Evolutionary conservation across 1,140 invertebrate genomes (phyloP).

Genomic region (Saccostrea cuccullata): DNA sequence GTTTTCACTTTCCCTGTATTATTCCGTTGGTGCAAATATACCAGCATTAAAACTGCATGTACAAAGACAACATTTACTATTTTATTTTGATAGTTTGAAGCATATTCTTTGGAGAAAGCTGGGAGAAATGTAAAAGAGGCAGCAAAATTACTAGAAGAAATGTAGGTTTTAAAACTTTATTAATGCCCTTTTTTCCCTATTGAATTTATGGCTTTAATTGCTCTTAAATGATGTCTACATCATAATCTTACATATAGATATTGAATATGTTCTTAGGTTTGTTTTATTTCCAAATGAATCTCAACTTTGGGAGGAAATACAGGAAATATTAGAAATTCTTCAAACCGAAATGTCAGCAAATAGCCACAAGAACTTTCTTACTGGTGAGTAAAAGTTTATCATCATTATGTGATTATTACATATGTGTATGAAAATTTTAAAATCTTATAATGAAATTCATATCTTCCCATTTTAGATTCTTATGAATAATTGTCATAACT

Average conservation of each 20-base stretch:
- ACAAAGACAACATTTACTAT: too few species aligned
- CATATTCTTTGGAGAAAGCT: constrained; percentile 70
- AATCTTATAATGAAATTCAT: too few species aligned
- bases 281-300: constrained; percentile 82
- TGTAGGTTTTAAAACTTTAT: constrained; percentile 63
- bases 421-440: too few species aligned
- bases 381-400: constrained; percentile 64
- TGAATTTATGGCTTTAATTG: neutral
- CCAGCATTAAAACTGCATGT: too few species aligned
- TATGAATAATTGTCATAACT: too few species aligned
- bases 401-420: neutral
- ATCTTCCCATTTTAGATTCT: too few species aligned
- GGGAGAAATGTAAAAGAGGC: constrained; percentile 72
- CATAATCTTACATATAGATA: neutral
- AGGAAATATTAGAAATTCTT: constrained; percentile 87
- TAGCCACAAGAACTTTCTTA: constrained; percentile 69
- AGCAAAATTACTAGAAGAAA: constrained; percentile 72
- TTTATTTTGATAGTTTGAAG: constrained; percentile 68
- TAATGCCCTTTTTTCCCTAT: neutral
- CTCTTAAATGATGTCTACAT: neutral
- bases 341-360: constrained; percentile 82
- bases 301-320: constrained; percentile 89
- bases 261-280: constrained; percentile 77
- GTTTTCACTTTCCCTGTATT: too few species aligned
- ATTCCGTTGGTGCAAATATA: too few species aligned